Conservation (phyloP, 2,888 invertebrate species). For the Patella ulyssiponensis region DNA sequence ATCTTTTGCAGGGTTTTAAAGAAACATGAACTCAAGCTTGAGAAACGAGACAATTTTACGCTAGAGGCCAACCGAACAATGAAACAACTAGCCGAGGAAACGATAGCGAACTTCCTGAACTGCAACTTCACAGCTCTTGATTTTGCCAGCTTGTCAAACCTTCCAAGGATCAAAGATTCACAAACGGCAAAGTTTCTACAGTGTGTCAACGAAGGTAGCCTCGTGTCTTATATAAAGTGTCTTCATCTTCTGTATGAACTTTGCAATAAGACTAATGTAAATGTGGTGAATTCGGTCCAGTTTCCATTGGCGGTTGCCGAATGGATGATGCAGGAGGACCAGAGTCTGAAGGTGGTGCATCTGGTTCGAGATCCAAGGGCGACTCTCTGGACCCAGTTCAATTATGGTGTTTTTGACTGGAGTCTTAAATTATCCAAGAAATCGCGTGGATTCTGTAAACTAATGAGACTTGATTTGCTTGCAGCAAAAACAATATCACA, state of each 20-base stretch:
- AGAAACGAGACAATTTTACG: neutral
- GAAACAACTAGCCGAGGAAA: neutral
- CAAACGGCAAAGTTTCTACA: neutral
- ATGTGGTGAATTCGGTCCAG: neutral
- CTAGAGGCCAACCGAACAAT: neutral
- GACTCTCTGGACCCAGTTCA: slow-evolving; percentile 1
- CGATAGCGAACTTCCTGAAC: neutral
- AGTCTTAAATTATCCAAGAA: neutral
- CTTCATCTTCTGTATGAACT: neutral
- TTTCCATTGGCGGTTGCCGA: neutral
- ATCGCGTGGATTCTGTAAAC: neutral
- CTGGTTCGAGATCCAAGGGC: slow-evolving; percentile 7
- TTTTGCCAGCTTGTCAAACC: neutral
- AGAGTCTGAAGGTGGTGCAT: neutral
- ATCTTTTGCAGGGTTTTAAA: neutral
- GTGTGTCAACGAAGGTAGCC: neutral
- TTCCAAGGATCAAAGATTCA: neutral
- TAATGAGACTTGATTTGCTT: neutral
- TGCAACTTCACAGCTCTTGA: neutral
- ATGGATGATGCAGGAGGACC: neutral
- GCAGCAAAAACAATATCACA: neutral
- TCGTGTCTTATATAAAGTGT: neutral
- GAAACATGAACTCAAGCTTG: neutral
- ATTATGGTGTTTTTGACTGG: neutral
- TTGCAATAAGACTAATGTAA: neutral